Evolutionary conservation across 2,797 vertebrate genomes (phyloP).

Genomic region (Anabacerthia variegaticeps): DNA sequence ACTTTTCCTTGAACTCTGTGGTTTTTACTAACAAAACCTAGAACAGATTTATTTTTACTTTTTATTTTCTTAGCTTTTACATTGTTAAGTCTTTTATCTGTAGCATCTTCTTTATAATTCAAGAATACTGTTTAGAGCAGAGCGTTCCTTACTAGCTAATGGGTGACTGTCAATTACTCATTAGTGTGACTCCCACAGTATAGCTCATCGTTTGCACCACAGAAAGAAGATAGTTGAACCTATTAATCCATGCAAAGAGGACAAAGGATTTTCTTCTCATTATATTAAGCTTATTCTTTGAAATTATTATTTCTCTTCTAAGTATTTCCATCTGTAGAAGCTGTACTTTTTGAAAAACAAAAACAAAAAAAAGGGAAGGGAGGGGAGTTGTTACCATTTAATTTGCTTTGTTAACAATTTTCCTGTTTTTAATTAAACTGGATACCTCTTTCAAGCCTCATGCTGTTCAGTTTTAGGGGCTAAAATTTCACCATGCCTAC

Average conservation of each 20-base stretch:
- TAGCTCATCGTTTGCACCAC: not conserved
- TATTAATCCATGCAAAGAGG: not conserved
- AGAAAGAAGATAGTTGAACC: not conserved
- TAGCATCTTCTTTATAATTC: not conserved
- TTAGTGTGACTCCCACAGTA: not conserved
- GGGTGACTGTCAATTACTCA: not conserved
- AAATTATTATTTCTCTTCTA: not conserved
- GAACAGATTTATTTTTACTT: not conserved
- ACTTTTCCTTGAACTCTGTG: not conserved
- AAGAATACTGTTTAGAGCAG: not conserved
- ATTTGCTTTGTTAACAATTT: not conserved
- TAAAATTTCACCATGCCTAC: not conserved
- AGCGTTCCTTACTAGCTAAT: not conserved
- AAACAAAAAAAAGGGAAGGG: not conserved
- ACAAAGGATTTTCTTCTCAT: not conserved
- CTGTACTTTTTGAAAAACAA: not conserved
- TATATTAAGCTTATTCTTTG: not conserved
- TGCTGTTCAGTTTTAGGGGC: not conserved
- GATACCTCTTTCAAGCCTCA: not conserved
- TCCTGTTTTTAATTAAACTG: not conserved
- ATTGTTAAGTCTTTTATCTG: not conserved
- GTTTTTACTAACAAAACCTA: not conserved
- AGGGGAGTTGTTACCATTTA: not conserved
- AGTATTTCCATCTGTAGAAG: not conserved
- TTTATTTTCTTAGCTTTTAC: not conserved